Evolutionary conservation across 2,888 invertebrate genomes (phyloP), one percentile per base, ranked within the genome.

Genomic region (Tipula vernalis): DNA sequence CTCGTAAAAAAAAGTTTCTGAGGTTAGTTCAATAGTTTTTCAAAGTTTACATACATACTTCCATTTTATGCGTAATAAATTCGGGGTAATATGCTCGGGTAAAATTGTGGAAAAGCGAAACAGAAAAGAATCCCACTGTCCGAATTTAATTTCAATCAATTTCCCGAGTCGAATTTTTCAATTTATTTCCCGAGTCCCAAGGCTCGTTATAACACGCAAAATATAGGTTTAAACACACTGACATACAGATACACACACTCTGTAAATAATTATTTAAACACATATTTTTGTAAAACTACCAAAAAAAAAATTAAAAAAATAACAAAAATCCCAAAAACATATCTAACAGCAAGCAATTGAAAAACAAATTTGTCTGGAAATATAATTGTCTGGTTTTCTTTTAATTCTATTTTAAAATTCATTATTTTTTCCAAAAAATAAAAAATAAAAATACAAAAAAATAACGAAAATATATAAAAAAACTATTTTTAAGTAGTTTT

Each of bases 331-430:
- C 71, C 8, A 71, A 71, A 71, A 71, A 71, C 71, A 71, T 71
- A 71, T 71, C 71, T 28, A 71, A 18, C 28, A 71, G 71, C 71
- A 71, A 71, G 71, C 71, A 71, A 71, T 71, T 28, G 71, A 28
- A 71, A 71, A 71, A 71, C 71, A 71, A 71, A 71, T 71, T 71
- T 71, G 71, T 71, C 71, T 71, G 71, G 71, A 71, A 71, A 71
- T 71, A 71, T 71, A 71, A 71, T 71, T 71, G 71, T 71, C 71
- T 71, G 71, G 71, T 71, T 71, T 71, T 71, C 71, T 71, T 71
- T 71, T 71, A 71, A 71, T 71, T 71, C 71, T 71, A 71, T 71
- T 71, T 71, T 71, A 71, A 71, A 71, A 71, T 71, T 71, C 71
- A 71, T 71, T 71, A 71, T 71, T 71, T 28, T 71, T 18, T 10